phyloP scores from a whole-genome alignment of 2,113 vertebrate genomes.

The Mirza zaza region DNA sequence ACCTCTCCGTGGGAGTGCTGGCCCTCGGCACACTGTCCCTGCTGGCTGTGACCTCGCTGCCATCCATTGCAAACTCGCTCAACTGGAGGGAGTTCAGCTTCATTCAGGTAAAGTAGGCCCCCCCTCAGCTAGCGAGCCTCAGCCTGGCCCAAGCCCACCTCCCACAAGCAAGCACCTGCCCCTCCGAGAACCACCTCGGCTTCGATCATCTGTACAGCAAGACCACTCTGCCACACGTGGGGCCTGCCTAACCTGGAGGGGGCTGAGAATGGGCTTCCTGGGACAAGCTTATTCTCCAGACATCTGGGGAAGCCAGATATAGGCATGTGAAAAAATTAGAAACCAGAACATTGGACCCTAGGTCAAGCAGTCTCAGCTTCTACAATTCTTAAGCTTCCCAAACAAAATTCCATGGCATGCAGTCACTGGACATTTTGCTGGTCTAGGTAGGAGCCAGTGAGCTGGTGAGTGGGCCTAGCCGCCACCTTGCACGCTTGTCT shows the following conservation, averaged over 20 bases:
- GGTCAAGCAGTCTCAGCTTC: neutral
- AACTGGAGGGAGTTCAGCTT: conserved; percentile 99
- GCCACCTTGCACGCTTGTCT: neutral
- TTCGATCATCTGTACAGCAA: neutral
- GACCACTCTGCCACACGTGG: accelerated
- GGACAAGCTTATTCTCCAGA: neutral
- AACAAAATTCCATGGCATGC: neutral
- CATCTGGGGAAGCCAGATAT: neutral
- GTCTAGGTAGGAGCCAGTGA: neutral
- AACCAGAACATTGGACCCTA: neutral
- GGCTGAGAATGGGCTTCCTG: neutral
- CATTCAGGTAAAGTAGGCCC: conserved; percentile 89
- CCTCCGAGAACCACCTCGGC: neutral
- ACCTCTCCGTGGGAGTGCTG: conserved; percentile 94
- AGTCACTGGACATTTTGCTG: accelerated
- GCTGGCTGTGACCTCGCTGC: conserved; percentile 94
- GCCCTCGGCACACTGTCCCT: conserved; percentile 93
- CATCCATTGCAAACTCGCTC: conserved; percentile 92
- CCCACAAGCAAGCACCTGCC: neutral
- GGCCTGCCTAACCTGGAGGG: neutral
- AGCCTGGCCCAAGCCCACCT: neutral
- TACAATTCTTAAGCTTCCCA: neutral
- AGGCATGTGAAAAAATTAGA: neutral
- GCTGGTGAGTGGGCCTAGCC: neutral
- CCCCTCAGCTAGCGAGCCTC: neutral